phyloP scores from a whole-genome alignment of 35 echinoderm and acorn worm genomes.

The Apostichopus japonicus region DNA sequence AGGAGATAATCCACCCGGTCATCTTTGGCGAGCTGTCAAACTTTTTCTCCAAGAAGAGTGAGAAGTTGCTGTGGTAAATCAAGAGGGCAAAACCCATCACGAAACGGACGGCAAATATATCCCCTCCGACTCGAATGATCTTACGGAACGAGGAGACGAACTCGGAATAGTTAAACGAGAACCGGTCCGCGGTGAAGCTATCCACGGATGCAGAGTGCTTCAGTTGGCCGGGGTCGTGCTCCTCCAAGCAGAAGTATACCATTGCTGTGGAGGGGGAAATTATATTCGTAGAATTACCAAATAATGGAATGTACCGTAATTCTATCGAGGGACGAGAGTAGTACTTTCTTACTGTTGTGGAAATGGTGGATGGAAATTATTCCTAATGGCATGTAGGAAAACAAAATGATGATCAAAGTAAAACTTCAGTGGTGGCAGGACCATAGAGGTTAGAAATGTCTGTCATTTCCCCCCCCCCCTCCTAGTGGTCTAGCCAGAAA shows the following conservation, averaged over 20 bases:
- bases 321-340: too few relatives aligned
- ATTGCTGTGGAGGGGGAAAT: conserved; percentile 26
- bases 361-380: too few relatives aligned
- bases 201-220: conserved; percentile 54
- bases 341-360: too few relatives aligned
- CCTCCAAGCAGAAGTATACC: conserved; percentile 36
- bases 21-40: conserved; percentile 77
- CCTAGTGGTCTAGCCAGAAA: too few relatives aligned
- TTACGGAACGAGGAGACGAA: conserved; percentile 70
- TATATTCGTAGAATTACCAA: background rate
- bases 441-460: too few relatives aligned
- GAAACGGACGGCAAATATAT: conserved; percentile 84
- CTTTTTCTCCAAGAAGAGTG: conserved; percentile 71
- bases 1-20: conserved; percentile 82
- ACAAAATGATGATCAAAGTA: too few relatives aligned
- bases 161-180: conserved; percentile 42
- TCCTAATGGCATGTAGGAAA: too few relatives aligned
- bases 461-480: too few relatives aligned
- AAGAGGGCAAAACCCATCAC: conserved; percentile 71
- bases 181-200: conserved; percentile 69
- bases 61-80: conserved; percentile 89
- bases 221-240: background rate
- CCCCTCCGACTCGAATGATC: conserved; percentile 57
- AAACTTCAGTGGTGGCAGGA: too few relatives aligned
- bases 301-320: too few relatives aligned